Percentiles rank a stretch among this genome's conserved stretches.
phyloP scores from a whole-genome alignment of 2,797 vertebrate genomes.

The Orestias chungarensis region DNA sequence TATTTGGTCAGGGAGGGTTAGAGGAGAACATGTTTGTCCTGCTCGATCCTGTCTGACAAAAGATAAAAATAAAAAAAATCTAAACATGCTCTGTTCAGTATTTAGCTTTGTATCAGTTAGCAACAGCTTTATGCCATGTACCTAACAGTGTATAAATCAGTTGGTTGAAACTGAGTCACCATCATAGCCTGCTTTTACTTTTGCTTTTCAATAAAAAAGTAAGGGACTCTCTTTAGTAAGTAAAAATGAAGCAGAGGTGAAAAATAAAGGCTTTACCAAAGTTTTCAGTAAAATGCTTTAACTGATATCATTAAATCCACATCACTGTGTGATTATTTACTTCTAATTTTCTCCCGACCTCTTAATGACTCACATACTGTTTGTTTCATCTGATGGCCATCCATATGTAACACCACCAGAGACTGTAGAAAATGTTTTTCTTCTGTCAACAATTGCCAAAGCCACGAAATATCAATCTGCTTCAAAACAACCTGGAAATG shows the following conservation, averaged over 20 bases:
- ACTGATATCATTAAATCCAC: constrained; percentile 52
- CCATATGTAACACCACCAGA: constrained; percentile 39
- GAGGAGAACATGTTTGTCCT: neutral
- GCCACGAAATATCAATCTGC: constrained; percentile 60
- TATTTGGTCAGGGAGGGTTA: neutral
- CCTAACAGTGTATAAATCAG: neutral
- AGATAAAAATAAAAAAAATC: neutral
- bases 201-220: neutral
- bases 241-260: constrained; percentile 16
- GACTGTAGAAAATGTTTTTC: constrained; percentile 56
- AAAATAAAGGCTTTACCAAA: constrained; percentile 40
- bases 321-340: constrained; percentile 57
- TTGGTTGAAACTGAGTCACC: neutral
- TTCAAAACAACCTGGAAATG: constrained; percentile 53
- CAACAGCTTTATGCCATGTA: neutral
- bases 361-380: constrained; percentile 32
- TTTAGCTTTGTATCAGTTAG: neutral
- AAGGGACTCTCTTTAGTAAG: neutral
- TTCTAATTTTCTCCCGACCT: constrained; percentile 61
- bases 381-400: constrained; percentile 48
- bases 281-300: constrained; percentile 52
- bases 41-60: neutral
- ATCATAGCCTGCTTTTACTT: neutral
- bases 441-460: constrained; percentile 46
- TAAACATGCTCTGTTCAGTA: neutral